Percentiles rank a stretch among this genome's conserved stretches.
phyloP scores from a whole-genome alignment of 1,140 invertebrate species.

The Drosophila simulans region DNA sequence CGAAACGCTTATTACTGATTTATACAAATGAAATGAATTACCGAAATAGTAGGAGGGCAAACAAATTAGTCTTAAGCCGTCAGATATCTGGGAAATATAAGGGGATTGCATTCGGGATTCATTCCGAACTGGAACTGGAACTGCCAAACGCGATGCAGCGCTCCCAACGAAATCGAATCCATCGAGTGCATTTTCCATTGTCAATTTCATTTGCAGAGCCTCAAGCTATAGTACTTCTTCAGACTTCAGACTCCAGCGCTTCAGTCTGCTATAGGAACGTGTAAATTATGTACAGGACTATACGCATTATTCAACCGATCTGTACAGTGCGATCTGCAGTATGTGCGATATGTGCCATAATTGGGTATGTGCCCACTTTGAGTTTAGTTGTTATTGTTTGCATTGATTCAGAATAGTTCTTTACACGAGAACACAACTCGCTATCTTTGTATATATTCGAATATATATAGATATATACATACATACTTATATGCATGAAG shows the following conservation, averaged over 20 bases:
- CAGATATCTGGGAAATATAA: conserved; percentile 20
- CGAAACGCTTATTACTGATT: conserved; percentile 80
- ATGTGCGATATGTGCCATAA: conserved; percentile 82
- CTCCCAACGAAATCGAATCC: conserved; percentile 19
- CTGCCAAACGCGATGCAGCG: conserved; percentile 13
- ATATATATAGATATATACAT: conserved; percentile 19
- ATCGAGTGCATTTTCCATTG: conserved; percentile 37
- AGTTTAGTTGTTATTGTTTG: conserved; percentile 53
- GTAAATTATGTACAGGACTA: conserved; percentile 76
- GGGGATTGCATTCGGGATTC: conserved; percentile 11
- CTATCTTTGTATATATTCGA: conserved; percentile 37
- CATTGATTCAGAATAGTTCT: conserved; percentile 29
- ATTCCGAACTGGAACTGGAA: conserved; percentile 13
- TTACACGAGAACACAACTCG: conserved; percentile 15
- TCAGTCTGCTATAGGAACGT: conserved; percentile 38
- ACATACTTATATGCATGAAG: conserved; percentile 12
- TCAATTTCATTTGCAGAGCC: conserved; percentile 73
- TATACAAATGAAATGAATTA: conserved; percentile 55
- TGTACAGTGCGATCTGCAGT: conserved; percentile 57
- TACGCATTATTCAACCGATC: conserved; percentile 55
- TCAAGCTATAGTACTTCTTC: conserved; percentile 37
- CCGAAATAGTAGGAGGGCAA: conserved; percentile 47
- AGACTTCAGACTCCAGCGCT: conserved; percentile 11
- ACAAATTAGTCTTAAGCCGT: conserved; percentile 61
- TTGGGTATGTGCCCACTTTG: conserved; percentile 21